Percentiles rank a stretch among this genome's conserved stretches.
These are phyloP conservation scores for Brachyopa scutellaris DNA, from an alignment of 2,888 invertebrate genomes.

Conservation along the genomic window DNA sequence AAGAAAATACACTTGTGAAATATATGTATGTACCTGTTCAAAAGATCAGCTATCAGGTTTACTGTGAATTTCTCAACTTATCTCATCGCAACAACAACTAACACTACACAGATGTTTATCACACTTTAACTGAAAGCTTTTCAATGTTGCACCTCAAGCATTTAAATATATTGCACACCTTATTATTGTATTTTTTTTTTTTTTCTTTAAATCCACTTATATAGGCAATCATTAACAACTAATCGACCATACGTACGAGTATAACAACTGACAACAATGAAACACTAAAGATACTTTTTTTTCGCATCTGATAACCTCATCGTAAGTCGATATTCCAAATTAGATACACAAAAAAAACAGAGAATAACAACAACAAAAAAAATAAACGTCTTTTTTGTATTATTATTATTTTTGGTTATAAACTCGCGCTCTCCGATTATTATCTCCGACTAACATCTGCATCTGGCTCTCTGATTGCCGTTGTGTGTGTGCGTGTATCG, in stretches of 20 bases:
- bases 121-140: constrained; percentile 23
- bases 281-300: constrained; percentile 23
- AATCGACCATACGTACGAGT: not conserved
- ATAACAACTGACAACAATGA: constrained; percentile 10
- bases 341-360: not conserved
- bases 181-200: not conserved
- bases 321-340: constrained; percentile 32
- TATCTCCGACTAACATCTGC: not conserved
- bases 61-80: no score
- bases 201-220: constrained; percentile 6
- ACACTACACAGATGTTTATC: not conserved
- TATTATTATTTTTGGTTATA: constrained; percentile 9
- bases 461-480: not conserved
- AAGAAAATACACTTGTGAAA: no score
- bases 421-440: not conserved
- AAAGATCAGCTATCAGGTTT: no score
- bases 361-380: no score
- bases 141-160: constrained; percentile 22
- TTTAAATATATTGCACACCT: not conserved
- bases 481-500: not conserved
- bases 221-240: constrained; percentile 1
- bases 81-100: constrained; percentile 20
- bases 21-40: no score
- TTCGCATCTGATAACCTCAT: constrained; percentile 43
- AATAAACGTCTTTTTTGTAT: not conserved